These are phyloP conservation scores for Stenodera caucasica DNA, from an alignment of 2,888 invertebrate species.

Conservation along the genomic window DNA sequence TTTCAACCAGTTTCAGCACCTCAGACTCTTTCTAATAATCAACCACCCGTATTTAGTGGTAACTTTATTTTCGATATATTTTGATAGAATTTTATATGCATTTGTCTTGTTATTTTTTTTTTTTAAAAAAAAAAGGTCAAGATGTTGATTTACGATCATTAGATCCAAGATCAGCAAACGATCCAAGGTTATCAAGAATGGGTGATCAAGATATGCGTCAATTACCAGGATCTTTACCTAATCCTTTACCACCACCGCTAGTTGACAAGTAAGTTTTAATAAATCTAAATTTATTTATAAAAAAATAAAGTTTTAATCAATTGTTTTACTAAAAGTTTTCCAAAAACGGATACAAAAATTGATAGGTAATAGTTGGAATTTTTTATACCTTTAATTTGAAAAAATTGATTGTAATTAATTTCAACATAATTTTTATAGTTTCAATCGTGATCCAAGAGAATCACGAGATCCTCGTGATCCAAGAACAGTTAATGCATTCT, in stretches of 20 bases:
- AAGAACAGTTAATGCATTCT: slow-evolving; percentile 50
- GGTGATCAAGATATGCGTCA: slow-evolving; percentile 80
- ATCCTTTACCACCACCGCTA: slow-evolving; percentile 46
- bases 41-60: slow-evolving; percentile 44
- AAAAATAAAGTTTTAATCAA: too few species aligned
- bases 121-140: too few species aligned
- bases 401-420: neutral
- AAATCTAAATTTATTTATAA: too few species aligned
- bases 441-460: slow-evolving; percentile 48
- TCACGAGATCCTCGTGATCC: slow-evolving; percentile 19
- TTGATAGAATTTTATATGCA: slow-evolving; percentile 20
- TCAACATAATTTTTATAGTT: slow-evolving; percentile 38
- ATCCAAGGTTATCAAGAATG: slow-evolving; percentile 58
- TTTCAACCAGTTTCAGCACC: slow-evolving; percentile 49
- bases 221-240: slow-evolving; percentile 50
- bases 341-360: slow-evolving; percentile 31
- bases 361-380: slow-evolving; percentile 32
- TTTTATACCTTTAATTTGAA: neutral
- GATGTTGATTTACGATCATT: slow-evolving; percentile 63
- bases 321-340: slow-evolving; percentile 14
- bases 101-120: slow-evolving; percentile 41
- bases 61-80: slow-evolving; percentile 14
- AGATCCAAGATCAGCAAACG: slow-evolving; percentile 56
- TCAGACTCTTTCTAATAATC: slow-evolving; percentile 36
- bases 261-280: slow-evolving; percentile 52